Conservation (phyloP, 1,140 invertebrate species). For the Cotesia typhae region DNA sequence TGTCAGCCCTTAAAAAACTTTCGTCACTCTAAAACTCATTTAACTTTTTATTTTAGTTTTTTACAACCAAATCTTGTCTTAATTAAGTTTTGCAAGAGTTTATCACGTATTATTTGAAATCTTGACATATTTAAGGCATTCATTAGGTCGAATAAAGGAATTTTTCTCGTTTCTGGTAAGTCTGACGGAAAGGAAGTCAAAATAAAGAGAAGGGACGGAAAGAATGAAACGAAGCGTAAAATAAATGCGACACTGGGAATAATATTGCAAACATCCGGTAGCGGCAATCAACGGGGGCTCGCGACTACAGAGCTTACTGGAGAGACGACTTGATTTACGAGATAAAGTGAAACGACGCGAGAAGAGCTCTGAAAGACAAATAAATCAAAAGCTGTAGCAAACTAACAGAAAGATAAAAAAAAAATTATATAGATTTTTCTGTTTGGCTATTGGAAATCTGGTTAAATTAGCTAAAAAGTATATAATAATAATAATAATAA, state of each 20-base stretch:
- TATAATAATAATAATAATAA: too few relatives aligned
- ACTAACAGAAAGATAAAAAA: constrained; percentile 21
- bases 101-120: too few relatives aligned
- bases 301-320: background rate
- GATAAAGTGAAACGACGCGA: constrained; percentile 57
- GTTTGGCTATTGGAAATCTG: constrained; percentile 5
- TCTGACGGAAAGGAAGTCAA: background rate
- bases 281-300: constrained; percentile 26
- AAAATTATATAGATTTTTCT: constrained; percentile 11
- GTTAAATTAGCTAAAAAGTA: too few relatives aligned
- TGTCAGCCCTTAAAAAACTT: background rate
- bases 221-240: constrained; percentile 27
- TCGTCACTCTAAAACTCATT: too few relatives aligned
- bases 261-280: constrained; percentile 54
- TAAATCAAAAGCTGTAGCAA: constrained; percentile 47
- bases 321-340: constrained; percentile 12
- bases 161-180: too few relatives aligned
- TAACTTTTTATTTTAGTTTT: too few relatives aligned
- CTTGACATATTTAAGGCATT: too few relatives aligned
- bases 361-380: constrained; percentile 55
- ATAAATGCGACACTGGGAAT: constrained; percentile 56
- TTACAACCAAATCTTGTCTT: too few relatives aligned
- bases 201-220: background rate
- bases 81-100: too few relatives aligned
- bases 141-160: too few relatives aligned